Percentiles rank a stretch among this genome's conserved stretches.
phyloP scores from a whole-genome alignment of 2,797 vertebrate genomes.

The Sebastes hubbsi region DNA sequence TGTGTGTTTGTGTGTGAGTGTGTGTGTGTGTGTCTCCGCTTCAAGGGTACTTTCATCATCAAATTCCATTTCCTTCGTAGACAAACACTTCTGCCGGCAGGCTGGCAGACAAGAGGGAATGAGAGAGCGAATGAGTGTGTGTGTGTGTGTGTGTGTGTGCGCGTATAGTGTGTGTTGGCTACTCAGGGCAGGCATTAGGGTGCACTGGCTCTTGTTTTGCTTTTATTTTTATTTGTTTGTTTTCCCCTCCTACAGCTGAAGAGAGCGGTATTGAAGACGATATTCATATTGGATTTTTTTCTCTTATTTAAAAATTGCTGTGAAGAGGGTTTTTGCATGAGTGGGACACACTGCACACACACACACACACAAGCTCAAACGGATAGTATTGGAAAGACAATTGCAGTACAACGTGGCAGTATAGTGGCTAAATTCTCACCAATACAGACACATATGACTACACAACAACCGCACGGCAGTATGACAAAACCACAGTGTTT shows the following conservation, averaged over 20 bases:
- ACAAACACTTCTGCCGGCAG: conserved; percentile 73
- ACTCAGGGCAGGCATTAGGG: conserved; percentile 51
- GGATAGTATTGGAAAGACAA: conserved; percentile 22
- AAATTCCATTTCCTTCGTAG: conserved; percentile 80
- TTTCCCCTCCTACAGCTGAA: conserved; percentile 43
- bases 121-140: conserved; percentile 42
- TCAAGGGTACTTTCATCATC: conserved; percentile 82
- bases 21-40: conserved; percentile 43
- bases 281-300: conserved; percentile 46
- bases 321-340: conserved; percentile 38
- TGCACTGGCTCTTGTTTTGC: conserved; percentile 56
- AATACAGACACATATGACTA: conserved; percentile 20
- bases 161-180: conserved; percentile 28
- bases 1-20: conserved; percentile 18
- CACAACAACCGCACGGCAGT: conserved; percentile 41
- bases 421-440: not conserved
- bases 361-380: not conserved
- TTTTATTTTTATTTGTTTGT: conserved; percentile 69
- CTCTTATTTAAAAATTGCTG: conserved; percentile 48
- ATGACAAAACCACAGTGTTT: conserved; percentile 36
- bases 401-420: conserved; percentile 12
- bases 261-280: conserved; percentile 32
- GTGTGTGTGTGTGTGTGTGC: conserved; percentile 44
- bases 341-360: not conserved
- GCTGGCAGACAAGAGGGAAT: conserved; percentile 67